phyloP scores from a whole-genome alignment of 2,113 vertebrate species.

The Lynx canadensis region DNA sequence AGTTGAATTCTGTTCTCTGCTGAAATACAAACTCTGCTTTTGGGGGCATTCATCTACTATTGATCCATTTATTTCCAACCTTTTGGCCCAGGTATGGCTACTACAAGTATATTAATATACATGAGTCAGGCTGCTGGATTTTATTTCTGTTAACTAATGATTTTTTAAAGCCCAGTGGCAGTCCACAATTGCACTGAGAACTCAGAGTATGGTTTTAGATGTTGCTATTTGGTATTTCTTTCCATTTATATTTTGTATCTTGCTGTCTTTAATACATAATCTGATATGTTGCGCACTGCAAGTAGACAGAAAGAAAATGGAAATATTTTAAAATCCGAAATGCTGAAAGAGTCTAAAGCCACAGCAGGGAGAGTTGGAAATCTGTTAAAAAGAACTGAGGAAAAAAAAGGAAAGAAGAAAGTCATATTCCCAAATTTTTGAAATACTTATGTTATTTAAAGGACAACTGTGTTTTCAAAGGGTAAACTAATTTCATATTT shows the following conservation, averaged over 20 bases:
- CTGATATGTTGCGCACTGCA: slow-evolving; percentile 31
- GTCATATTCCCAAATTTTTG: slow-evolving; percentile 58
- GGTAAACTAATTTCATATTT: slow-evolving; percentile 72
- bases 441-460: slow-evolving; percentile 63
- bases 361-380: not conserved
- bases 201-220: slow-evolving; percentile 43
- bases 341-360: slow-evolving; percentile 14
- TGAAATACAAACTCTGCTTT: slow-evolving; percentile 52
- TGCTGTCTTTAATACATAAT: slow-evolving; percentile 61
- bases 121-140: slow-evolving; percentile 66
- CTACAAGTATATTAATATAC: slow-evolving; percentile 74
- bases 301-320: slow-evolving; percentile 67
- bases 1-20: slow-evolving; percentile 70
- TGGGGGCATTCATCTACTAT: slow-evolving; percentile 60
- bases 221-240: slow-evolving; percentile 55
- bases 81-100: slow-evolving; percentile 72
- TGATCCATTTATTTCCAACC: slow-evolving; percentile 65
- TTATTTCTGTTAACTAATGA: slow-evolving; percentile 72
- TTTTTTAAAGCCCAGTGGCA: slow-evolving; percentile 62
- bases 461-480: slow-evolving; percentile 66
- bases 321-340: slow-evolving; percentile 67
- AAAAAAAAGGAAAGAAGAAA: slow-evolving; percentile 50
- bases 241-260: slow-evolving; percentile 71
- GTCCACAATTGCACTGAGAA: slow-evolving; percentile 47
- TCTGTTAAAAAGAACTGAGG: slow-evolving; percentile 62